Percentiles rank a stretch among this genome's conserved stretches.
Evolutionary conservation across 2,113 vertebrate genomes (phyloP).

Genomic region (Rousettus leschenaultii): DNA sequence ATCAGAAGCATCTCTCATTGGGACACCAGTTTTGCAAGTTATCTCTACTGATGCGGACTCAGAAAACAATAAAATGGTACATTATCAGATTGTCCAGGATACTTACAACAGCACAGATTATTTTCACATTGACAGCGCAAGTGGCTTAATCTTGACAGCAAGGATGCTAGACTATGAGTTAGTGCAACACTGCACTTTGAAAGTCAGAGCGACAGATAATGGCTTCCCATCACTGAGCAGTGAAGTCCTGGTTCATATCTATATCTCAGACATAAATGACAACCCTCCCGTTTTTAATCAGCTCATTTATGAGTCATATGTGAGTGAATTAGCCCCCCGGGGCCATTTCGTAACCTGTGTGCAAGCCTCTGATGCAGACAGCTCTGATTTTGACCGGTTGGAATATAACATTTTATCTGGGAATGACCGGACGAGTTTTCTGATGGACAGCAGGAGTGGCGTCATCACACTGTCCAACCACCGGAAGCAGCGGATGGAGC

Average conservation of each 20-base stretch:
- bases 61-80: slow-evolving; percentile 90
- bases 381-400: slow-evolving; percentile 90
- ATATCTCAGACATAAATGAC: slow-evolving; percentile 94
- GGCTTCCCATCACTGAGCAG: slow-evolving; percentile 94
- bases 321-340: slow-evolving; percentile 93
- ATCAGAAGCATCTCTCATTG: slow-evolving; percentile 95
- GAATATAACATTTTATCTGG: slow-evolving; percentile 96
- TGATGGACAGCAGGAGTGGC: slow-evolving; percentile 91
- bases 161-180: slow-evolving; percentile 94
- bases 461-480: slow-evolving; percentile 92
- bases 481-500: slow-evolving; percentile 92
- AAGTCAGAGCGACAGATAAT: slow-evolving; percentile 92
- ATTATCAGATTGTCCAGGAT: slow-evolving; percentile 95
- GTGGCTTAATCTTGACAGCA: slow-evolving; percentile 95
- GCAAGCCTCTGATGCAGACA: slow-evolving; percentile 95
- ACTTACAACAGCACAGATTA: slow-evolving; percentile 94
- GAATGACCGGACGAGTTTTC: slow-evolving; percentile 92
- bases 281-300: slow-evolving; percentile 97
- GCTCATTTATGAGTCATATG: slow-evolving; percentile 95
- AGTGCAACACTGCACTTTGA: slow-evolving; percentile 89
- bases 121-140: slow-evolving; percentile 96
- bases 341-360: slow-evolving; percentile 97
- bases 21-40: slow-evolving; percentile 95
- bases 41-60: slow-evolving; percentile 92
- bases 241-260: slow-evolving; percentile 90